Evolutionary conservation across 2,888 invertebrate species (phyloP).

Genomic region (Mechanitis mazaeus): DNA sequence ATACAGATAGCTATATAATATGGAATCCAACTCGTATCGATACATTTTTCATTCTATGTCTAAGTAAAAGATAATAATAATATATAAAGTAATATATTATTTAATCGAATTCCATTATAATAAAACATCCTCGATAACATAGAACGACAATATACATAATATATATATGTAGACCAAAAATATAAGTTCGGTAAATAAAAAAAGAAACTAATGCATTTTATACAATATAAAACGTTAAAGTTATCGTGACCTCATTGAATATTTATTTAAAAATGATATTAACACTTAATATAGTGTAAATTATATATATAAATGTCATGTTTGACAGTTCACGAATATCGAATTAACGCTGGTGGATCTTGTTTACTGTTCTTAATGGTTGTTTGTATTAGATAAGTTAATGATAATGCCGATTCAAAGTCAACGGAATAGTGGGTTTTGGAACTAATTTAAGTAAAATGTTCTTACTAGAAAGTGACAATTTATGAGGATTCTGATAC

Average conservation of each 20-base stretch:
- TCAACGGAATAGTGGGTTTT: too few relatives aligned
- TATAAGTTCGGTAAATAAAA: background rate
- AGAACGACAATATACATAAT: background rate
- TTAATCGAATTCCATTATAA: too few relatives aligned
- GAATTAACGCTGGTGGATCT: constrained; percentile 14
- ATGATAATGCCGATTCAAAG: too few relatives aligned
- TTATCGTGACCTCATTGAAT: constrained; percentile 21
- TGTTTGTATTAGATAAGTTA: background rate
- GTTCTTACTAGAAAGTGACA: too few relatives aligned
- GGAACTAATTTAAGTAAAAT: too few relatives aligned
- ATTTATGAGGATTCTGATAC: too few relatives aligned
- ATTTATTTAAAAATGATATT: constrained; percentile 28
- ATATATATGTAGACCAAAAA: background rate
- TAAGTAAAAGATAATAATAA: too few relatives aligned
- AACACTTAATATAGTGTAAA: constrained; percentile 33
- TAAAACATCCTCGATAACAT: background rate
- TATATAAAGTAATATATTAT: too few relatives aligned
- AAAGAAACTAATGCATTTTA: background rate
- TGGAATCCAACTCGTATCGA: too few relatives aligned
- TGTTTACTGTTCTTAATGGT: background rate
- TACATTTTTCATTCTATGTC: too few relatives aligned
- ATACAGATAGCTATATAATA: too few relatives aligned
- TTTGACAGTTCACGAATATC: constrained; percentile 37
- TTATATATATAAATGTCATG: constrained; percentile 33
- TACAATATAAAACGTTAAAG: background rate